These are phyloP conservation scores for Pteruthius melanotis DNA, from an alignment of 2,113 vertebrate species.

Conservation along the genomic window DNA sequence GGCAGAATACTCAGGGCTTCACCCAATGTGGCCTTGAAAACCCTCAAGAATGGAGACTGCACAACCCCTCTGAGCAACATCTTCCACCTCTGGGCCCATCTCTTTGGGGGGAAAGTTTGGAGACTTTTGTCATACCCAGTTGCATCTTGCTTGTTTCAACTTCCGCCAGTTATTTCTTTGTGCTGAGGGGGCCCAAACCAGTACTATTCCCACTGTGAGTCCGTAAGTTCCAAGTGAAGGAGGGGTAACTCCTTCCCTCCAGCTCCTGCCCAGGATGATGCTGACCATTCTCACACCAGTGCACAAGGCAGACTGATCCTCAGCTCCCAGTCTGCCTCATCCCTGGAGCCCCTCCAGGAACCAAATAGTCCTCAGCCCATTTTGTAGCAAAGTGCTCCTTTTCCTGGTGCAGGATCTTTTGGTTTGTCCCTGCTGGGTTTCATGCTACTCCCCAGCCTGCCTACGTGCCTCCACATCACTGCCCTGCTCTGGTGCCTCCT, in stretches of 20 bases:
- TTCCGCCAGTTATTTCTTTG: accelerated
- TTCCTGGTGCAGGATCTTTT: not conserved
- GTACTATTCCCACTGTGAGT: accelerated
- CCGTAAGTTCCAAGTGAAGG: accelerated
- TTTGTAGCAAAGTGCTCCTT: not conserved
- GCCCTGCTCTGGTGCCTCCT: not conserved
- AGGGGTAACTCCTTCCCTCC: not conserved
- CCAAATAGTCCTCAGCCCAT: accelerated
- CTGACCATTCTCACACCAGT: not conserved
- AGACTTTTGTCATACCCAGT: not conserved
- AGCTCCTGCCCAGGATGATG: not conserved
- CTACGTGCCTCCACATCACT: accelerated
- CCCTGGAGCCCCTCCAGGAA: not conserved
- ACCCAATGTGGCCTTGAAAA: not conserved
- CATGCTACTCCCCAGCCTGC: not conserved
- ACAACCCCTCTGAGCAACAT: not conserved
- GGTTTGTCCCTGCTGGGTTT: not conserved
- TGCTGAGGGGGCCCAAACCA: accelerated
- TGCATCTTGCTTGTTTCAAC: not conserved
- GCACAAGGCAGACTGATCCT: no score
- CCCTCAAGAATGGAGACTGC: not conserved
- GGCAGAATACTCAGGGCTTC: not conserved
- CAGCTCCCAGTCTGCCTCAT: not conserved
- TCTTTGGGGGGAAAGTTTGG: accelerated
- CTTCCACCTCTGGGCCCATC: accelerated